Base-by-base conservation (phyloP, 2,797 vertebrate genomes). In the Sebastes flavidus region DNA sequence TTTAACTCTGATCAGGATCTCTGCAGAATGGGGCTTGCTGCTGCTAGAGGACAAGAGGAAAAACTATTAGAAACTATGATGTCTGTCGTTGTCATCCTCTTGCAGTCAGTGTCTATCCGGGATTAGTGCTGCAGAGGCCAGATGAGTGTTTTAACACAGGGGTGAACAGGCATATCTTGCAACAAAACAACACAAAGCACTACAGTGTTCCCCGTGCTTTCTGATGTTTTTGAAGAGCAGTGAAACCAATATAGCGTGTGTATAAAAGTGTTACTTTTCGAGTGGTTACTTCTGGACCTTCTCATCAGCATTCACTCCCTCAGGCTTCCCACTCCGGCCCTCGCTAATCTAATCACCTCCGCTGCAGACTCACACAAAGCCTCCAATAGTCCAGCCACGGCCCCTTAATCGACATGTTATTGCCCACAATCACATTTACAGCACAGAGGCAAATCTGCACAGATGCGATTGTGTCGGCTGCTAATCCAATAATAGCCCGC, bases 381-480 rank as follows among this genome's bases (percentile, higher is more conserved):
- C 97, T 96, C 96, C 97, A 97, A 97, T 95, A 93, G 88, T 93
- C 96, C 93, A 94, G 95, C 96, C 95, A 76, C 13, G 90, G 93
- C 93, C 95, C 96, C 94, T 96, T 99, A 98, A 99, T 97, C 95
- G 96, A 96, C 95, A 85, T 93, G 96, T 99, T 99, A 99, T 99
- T 99, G 98, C 96, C 93, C 91, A 94, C 92, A 96, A 99, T 99
- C 96, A 92, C 96, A 97, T 99, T 99, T 97, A 94, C 95, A 91
- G 96, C 96, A 95, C 95, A 96, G 96, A 96, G 96, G 96, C 96
- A 97, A 97, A 97, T 98, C 97, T 97, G 97, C 96, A 81, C 95
- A 97, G 97, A 99, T 99, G 95, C 93, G 94, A 99, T 99, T 99
- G 96, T 95, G 92, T 94, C 84, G 81, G 91, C 80, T 32, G 87